These are phyloP conservation scores for Plutella xylostella DNA, from an alignment of 2,888 invertebrate genomes.

Conservation along the genomic window DNA sequence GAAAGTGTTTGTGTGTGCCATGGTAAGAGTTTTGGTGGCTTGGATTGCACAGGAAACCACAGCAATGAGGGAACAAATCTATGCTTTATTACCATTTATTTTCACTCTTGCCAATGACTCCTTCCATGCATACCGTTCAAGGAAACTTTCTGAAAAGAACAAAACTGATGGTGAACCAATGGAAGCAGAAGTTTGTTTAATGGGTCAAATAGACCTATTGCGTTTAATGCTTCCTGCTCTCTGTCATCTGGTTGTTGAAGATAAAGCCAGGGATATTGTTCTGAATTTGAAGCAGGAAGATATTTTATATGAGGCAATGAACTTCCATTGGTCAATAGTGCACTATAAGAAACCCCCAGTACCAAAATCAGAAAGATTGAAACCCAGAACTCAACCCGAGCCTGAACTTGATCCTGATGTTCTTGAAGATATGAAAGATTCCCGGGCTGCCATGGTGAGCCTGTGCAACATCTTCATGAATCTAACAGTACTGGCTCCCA, in stretches of 20 bases:
- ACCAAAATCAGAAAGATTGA: slow-evolving; percentile 82
- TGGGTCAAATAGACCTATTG: slow-evolving; percentile 78
- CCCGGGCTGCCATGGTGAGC: slow-evolving; percentile 86
- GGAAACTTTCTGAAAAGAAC: slow-evolving; percentile 75
- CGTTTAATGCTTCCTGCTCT: slow-evolving; percentile 88
- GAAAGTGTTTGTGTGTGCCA: slow-evolving; percentile 84
- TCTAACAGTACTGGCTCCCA: slow-evolving; percentile 87
- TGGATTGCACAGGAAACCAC: slow-evolving; percentile 93
- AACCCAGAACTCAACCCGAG: slow-evolving; percentile 80
- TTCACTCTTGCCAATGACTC: slow-evolving; percentile 84
- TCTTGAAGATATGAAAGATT: slow-evolving; percentile 86
- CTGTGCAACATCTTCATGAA: slow-evolving; percentile 95
- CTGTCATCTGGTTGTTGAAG: slow-evolving; percentile 93
- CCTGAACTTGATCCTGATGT: slow-evolving; percentile 80
- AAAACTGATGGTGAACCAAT: slow-evolving; percentile 69
- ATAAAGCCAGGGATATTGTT: slow-evolving; percentile 84
- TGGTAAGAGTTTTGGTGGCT: slow-evolving; percentile 85
- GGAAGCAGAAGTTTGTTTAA: slow-evolving; percentile 48
- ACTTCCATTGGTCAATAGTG: slow-evolving; percentile 88
- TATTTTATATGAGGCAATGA: slow-evolving; percentile 81
- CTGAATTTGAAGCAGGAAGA: slow-evolving; percentile 84
- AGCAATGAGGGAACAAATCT: slow-evolving; percentile 87
- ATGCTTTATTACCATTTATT: slow-evolving; percentile 84
- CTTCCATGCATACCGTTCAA: slow-evolving; percentile 78
- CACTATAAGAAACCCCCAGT: slow-evolving; percentile 86